A percentile compares a stretch with the other conserved stretches of the same genome.
Conservation (phyloP, 2,797 vertebrate species). For the Enteromius paludinosus region DNA sequence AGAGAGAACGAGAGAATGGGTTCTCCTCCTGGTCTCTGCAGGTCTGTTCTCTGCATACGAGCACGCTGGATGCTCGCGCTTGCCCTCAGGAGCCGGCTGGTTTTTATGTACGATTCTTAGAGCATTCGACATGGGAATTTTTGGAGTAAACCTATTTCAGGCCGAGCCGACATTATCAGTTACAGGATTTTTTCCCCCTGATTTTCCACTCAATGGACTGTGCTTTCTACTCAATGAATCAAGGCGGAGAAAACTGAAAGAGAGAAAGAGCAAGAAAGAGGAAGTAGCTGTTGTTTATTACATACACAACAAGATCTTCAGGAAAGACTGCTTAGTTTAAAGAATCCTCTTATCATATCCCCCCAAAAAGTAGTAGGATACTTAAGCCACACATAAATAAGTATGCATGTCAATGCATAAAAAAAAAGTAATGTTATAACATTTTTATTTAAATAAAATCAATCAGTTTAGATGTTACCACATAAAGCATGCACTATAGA, state of each 20-base stretch:
- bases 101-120: constrained; percentile 60
- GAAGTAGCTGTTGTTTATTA: constrained; percentile 43
- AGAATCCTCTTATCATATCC: background rate
- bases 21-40: constrained; percentile 44
- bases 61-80: constrained; percentile 37
- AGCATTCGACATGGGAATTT: constrained; percentile 67
- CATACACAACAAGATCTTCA: constrained; percentile 23
- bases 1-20: constrained; percentile 37
- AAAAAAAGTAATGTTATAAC: no score
- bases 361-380: background rate
- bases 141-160: constrained; percentile 65
- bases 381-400: background rate
- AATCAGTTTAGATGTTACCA: background rate
- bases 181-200: constrained; percentile 60
- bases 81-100: constrained; percentile 61
- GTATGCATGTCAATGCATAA: background rate
- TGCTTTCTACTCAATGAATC: constrained; percentile 68
- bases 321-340: background rate
- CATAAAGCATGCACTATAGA: background rate
- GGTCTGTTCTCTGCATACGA: constrained; percentile 43
- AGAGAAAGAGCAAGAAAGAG: constrained; percentile 4
- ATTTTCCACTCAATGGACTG: constrained; percentile 69
- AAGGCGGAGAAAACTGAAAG: constrained; percentile 37
- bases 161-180: constrained; percentile 63
- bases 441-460: background rate